Conservation (phyloP, 2,797 vertebrate species). For the Eupleurogrammus muticus region DNA sequence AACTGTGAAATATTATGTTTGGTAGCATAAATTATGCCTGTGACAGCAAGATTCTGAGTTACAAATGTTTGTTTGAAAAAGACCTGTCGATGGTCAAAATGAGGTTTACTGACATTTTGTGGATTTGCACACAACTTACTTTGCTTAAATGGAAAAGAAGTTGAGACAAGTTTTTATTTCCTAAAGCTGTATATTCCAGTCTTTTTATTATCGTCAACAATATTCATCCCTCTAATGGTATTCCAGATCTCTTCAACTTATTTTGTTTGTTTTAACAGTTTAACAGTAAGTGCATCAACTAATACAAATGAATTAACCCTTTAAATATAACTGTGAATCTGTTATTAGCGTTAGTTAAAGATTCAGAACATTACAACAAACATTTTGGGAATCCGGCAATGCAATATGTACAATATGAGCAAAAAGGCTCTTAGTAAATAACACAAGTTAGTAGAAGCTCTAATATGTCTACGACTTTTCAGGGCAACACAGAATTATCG, state of each 20-base stretch:
- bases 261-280: neutral
- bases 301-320: neutral
- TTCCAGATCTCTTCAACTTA: neutral
- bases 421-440: neutral
- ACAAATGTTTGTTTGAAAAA: too few relatives aligned
- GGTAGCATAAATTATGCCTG: too few relatives aligned
- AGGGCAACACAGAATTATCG: slow-evolving; percentile 8
- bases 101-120: too few relatives aligned
- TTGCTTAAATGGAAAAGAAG: too few relatives aligned
- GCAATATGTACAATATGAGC: slow-evolving; percentile 34
- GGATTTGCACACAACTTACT: too few relatives aligned
- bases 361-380: slow-evolving; percentile 9
- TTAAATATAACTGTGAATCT: slow-evolving; percentile 3
- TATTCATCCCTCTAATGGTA: neutral
- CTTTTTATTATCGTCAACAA: neutral
- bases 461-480: slow-evolving; percentile 2
- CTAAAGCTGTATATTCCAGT: neutral
- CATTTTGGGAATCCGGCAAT: slow-evolving; percentile 13
- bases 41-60: too few relatives aligned
- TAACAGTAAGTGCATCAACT: neutral
- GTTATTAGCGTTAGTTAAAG: slow-evolving; percentile 38
- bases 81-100: too few relatives aligned
- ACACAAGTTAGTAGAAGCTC: slow-evolving; percentile 4
- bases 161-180: too few relatives aligned
- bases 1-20: too few relatives aligned